A percentile compares a stretch with the other conserved stretches of the same genome.
These are phyloP conservation scores for Daphoenositta chrysoptera DNA, from an alignment of 2,113 vertebrate genomes.

Conservation along the genomic window DNA sequence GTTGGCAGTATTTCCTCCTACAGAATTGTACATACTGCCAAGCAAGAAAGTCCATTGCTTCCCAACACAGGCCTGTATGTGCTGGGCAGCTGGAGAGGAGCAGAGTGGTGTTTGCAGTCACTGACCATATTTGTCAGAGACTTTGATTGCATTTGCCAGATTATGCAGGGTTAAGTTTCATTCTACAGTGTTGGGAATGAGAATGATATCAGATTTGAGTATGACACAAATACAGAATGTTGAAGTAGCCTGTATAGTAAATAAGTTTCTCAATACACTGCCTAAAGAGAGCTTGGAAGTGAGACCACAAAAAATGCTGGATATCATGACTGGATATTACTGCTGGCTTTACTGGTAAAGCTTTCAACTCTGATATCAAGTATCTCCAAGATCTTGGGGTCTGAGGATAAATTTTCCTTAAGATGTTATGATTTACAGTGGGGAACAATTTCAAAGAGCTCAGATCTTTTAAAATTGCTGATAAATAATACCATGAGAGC, in stretches of 20 bases:
- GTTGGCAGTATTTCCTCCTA: not conserved
- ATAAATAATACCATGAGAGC: not conserved
- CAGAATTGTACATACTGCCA: fast-evolving
- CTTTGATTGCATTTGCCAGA: not conserved
- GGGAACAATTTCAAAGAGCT: not conserved
- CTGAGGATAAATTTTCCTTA: not conserved
- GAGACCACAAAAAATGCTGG: not conserved
- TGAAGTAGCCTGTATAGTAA: not conserved
- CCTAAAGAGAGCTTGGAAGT: not conserved
- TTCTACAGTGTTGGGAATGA: not conserved
- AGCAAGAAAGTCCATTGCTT: not conserved
- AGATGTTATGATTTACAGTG: not conserved
- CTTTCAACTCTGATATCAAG: not conserved
- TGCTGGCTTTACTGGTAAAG: not conserved
- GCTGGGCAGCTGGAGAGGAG: not conserved
- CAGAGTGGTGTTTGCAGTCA: too few species aligned
- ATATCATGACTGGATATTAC: not conserved
- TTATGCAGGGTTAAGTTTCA: not conserved
- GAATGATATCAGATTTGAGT: not conserved
- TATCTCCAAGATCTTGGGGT: not conserved
- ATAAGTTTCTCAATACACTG: not conserved
- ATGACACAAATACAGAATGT: not conserved
- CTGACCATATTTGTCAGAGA: not conserved
- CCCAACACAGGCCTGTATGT: fast-evolving
- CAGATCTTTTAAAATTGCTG: not conserved